Percentiles rank a stretch among this genome's conserved stretches.
Evolutionary conservation across 1,140 invertebrate genomes (phyloP).

Genomic region (Pseudomyrmex dendroicus): DNA sequence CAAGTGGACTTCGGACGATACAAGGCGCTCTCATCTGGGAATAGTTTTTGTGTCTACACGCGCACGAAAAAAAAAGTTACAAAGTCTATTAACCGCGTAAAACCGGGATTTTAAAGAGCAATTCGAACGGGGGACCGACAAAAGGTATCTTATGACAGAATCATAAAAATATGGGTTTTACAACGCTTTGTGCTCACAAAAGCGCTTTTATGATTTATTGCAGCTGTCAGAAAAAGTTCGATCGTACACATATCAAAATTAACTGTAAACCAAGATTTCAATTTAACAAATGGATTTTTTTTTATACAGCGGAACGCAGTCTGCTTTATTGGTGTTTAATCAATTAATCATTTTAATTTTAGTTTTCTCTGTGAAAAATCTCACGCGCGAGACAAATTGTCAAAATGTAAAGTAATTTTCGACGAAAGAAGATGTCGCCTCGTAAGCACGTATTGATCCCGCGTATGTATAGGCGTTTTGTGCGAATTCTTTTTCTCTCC

Average conservation of each 20-base stretch:
- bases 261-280: not conserved
- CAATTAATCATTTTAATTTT: constrained; percentile 13
- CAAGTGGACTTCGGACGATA: constrained; percentile 19
- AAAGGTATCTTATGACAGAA: not conserved
- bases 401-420: too few species aligned
- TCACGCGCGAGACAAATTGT: not conserved
- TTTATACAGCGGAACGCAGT: not conserved
- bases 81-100: not conserved
- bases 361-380: not conserved
- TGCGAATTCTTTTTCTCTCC: not conserved
- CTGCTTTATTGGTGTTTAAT: not conserved
- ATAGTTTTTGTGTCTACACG: not conserved
- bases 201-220: not conserved
- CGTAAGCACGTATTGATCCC: not conserved
- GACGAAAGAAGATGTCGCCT: not conserved
- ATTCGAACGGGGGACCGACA: not conserved
- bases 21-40: constrained; percentile 1
- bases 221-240: not conserved
- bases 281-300: constrained; percentile 2
- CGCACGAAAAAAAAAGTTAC: not conserved
- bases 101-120: not conserved
- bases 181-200: not conserved
- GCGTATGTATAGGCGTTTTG: not conserved
- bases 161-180: not conserved
- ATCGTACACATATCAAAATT: not conserved